Percentiles rank a stretch among this genome's conserved stretches.
Conservation (phyloP, 2,797 vertebrate species). For the Sebastes trivittatus region DNA sequence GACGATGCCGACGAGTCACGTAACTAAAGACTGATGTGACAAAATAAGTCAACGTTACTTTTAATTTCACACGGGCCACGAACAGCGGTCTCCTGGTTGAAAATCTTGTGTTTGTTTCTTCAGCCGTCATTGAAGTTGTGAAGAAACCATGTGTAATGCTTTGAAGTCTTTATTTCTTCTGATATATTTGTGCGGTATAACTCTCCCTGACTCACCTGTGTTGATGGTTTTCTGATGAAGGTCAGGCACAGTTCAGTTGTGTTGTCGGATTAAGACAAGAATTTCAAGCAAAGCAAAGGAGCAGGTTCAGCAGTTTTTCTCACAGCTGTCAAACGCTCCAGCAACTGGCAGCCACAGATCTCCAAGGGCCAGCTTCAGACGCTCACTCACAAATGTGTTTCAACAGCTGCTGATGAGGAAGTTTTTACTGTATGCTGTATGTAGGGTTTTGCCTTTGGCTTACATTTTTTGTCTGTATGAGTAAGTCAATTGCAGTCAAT, state of each 20-base stretch:
- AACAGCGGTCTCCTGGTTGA: too few relatives aligned
- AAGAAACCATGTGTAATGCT: background rate
- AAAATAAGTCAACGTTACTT: too few relatives aligned
- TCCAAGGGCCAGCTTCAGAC: background rate
- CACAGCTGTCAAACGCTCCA: slow-evolving; percentile 15
- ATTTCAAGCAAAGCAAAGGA: background rate
- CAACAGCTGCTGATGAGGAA: slow-evolving; percentile 20
- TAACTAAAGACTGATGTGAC: too few relatives aligned
- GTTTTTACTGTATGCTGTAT: background rate
- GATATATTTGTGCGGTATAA: background rate
- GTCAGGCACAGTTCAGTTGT: slow-evolving; percentile 5
- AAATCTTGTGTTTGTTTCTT: background rate
- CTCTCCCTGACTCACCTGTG: slow-evolving; percentile 4
- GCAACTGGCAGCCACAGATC: background rate
- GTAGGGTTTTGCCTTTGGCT: background rate
- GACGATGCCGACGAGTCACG: too few relatives aligned
- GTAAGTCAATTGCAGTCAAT: background rate
- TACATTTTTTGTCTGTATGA: background rate
- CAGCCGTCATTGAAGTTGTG: background rate
- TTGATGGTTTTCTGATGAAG: background rate
- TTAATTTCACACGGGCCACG: too few relatives aligned
- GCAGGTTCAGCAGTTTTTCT: slow-evolving; percentile 21
- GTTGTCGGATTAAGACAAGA: background rate
- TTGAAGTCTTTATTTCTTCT: background rate
- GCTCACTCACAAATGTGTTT: background rate